These are phyloP conservation scores for Acanthurus leucopareius DNA, from an alignment of 2,797 vertebrate species.

Conservation along the genomic window DNA sequence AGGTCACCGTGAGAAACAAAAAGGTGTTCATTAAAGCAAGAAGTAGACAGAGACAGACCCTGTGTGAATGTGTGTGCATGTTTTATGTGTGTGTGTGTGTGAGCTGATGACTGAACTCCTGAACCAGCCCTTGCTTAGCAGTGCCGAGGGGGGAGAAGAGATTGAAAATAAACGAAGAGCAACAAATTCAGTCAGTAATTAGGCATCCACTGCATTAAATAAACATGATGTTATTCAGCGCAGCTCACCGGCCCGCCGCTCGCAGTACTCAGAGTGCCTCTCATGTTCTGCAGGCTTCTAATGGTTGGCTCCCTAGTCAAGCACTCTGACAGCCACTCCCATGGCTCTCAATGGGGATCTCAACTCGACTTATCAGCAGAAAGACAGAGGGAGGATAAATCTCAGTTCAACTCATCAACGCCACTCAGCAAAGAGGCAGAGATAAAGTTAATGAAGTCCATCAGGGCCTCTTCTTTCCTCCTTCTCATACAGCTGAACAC, in stretches of 20 bases:
- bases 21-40: conserved; percentile 37
- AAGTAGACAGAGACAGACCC: not conserved
- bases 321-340: conserved; percentile 73
- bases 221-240: conserved; percentile 78
- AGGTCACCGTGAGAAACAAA: conserved; percentile 48
- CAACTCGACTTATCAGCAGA: conserved; percentile 52
- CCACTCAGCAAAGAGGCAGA: conserved; percentile 57
- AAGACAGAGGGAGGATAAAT: conserved; percentile 48
- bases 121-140: conserved; percentile 69
- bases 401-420: conserved; percentile 63
- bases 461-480: conserved; percentile 59
- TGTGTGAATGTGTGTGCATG: not conserved
- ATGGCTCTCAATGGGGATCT: conserved; percentile 62
- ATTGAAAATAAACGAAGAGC: conserved; percentile 68
- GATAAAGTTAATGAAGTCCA: conserved; percentile 74
- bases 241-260: conserved; percentile 27
- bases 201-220: conserved; percentile 79
- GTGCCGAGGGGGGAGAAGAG: conserved; percentile 10
- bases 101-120: conserved; percentile 77
- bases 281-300: conserved; percentile 63
- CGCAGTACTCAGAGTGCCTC: conserved; percentile 40
- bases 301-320: conserved; percentile 56
- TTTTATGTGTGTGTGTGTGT: not conserved
- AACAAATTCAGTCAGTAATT: conserved; percentile 77
- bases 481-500: conserved; percentile 35